Evolutionary conservation across 2,113 vertebrate genomes (phyloP).

Genomic region (Pardalotus punctatus): DNA sequence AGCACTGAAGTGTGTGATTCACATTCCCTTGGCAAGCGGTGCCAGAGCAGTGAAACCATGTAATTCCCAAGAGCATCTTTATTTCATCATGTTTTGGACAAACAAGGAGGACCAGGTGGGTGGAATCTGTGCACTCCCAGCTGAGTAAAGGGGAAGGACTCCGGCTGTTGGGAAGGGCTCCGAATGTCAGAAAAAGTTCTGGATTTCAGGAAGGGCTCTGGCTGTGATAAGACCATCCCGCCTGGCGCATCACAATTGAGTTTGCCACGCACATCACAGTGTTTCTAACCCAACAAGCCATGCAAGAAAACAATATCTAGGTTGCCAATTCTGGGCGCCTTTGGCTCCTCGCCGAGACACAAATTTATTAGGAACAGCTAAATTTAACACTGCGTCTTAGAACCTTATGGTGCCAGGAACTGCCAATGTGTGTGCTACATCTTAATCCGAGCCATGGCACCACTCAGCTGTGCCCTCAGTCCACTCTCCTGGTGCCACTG

Average conservation of each 20-base stretch:
- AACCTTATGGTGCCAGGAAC: neutral
- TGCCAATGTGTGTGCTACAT: neutral
- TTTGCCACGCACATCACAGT: neutral
- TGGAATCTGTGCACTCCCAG: neutral
- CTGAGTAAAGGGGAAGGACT: neutral
- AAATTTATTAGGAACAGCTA: constrained; percentile 3
- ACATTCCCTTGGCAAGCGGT: constrained; percentile 32
- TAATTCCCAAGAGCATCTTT: constrained; percentile 7
- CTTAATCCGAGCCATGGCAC: neutral
- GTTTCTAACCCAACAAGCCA: neutral
- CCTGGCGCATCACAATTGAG: neutral
- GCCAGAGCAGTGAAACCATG: neutral
- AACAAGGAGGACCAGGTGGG: neutral
- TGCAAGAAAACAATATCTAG: constrained; percentile 17
- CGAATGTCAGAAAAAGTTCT: neutral
- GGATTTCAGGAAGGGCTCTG: neutral
- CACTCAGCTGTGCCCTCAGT: neutral
- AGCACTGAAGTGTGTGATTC: neutral
- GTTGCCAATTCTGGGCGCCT: neutral
- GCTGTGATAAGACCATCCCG: neutral
- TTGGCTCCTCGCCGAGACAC: constrained; percentile 4
- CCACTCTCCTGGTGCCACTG: neutral
- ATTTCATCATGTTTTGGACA: neutral
- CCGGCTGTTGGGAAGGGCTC: neutral
- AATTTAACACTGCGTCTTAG: neutral